Evolutionary conservation across 2,888 invertebrate genomes (phyloP).

Genomic region (Leptura quadrifasciata): DNA sequence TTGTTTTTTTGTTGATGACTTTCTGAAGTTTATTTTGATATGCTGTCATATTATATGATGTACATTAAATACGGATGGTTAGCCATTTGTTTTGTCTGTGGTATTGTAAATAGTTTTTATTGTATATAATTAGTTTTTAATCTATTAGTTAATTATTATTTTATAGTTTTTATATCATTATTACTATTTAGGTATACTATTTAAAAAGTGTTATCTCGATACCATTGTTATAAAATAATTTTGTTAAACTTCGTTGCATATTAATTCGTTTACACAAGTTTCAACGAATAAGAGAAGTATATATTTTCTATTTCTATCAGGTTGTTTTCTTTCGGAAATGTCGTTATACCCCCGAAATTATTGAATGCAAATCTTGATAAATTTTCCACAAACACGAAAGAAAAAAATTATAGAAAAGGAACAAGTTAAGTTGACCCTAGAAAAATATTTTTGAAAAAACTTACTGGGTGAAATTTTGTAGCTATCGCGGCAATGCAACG

Average conservation of each 20-base stretch:
- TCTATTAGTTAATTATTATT: conserved; percentile 22
- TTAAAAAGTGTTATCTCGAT: conserved; percentile 7
- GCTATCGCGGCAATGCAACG: no score
- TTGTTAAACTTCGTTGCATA: not conserved
- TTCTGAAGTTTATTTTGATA: conserved; percentile 29
- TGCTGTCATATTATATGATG: conserved; percentile 23
- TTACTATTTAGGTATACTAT: conserved; percentile 26
- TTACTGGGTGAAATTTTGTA: no score
- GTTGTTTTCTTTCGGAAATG: no score
- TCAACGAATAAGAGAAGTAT: not conserved
- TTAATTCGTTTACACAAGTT: not conserved
- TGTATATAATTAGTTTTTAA: conserved; percentile 46
- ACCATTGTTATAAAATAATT: not conserved
- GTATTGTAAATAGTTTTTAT: conserved; percentile 51
- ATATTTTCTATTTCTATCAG: no score
- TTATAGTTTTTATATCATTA: conserved; percentile 31
- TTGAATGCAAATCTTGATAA: no score
- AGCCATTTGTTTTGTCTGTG: conserved; percentile 57
- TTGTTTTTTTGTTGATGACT: conserved; percentile 30
- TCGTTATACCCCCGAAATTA: no score
- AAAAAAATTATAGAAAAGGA: no score
- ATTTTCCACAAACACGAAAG: not conserved
- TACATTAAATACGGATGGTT: conserved; percentile 35
- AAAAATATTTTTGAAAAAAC: no score
- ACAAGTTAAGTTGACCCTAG: no score